A percentile compares a stretch with the other conserved stretches of the same genome.
Conservation (phyloP, 2,113 vertebrate genomes). For the Trinectes maculatus region DNA sequence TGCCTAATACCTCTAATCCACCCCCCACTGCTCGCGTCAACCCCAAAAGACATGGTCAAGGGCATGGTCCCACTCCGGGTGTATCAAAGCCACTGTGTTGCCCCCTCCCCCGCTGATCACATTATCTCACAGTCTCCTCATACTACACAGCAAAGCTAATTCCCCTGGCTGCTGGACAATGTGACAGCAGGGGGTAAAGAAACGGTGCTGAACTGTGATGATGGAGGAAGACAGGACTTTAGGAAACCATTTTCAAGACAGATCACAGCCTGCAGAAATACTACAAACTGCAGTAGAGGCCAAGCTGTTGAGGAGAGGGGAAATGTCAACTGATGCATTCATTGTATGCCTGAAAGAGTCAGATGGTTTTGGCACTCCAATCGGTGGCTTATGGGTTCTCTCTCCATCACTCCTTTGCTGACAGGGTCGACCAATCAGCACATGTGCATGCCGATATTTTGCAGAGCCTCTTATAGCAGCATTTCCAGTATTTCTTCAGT, state of each 20-base stretch:
- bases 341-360: slow-evolving; percentile 20
- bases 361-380: slow-evolving; percentile 40
- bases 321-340: slow-evolving; percentile 19
- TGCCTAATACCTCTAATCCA: slow-evolving; percentile 63
- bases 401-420: slow-evolving; percentile 50
- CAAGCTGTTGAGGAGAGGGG: slow-evolving; percentile 1
- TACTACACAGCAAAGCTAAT: slow-evolving; percentile 48
- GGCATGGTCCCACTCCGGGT: slow-evolving; percentile 18
- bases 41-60: slow-evolving; percentile 37
- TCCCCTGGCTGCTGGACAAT: slow-evolving; percentile 45
- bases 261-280: slow-evolving; percentile 45
- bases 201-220: neutral
- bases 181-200: slow-evolving; percentile 5
- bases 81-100: slow-evolving; percentile 1
- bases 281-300: slow-evolving; percentile 13
- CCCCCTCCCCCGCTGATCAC: slow-evolving; percentile 8
- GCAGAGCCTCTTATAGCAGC: neutral
- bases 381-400: slow-evolving; percentile 40
- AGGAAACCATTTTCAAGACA: slow-evolving; percentile 39
- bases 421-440: slow-evolving; percentile 45
- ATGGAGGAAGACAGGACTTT: slow-evolving; percentile 8
- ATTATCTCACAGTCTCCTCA: slow-evolving; percentile 33
- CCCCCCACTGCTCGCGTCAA: slow-evolving; percentile 20
- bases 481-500: neutral
- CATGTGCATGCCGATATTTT: slow-evolving; percentile 16